These are phyloP conservation scores for Caenorhabditis sp. DNA, from an alignment of 2,888 invertebrate genomes.

Conservation along the genomic window DNA sequence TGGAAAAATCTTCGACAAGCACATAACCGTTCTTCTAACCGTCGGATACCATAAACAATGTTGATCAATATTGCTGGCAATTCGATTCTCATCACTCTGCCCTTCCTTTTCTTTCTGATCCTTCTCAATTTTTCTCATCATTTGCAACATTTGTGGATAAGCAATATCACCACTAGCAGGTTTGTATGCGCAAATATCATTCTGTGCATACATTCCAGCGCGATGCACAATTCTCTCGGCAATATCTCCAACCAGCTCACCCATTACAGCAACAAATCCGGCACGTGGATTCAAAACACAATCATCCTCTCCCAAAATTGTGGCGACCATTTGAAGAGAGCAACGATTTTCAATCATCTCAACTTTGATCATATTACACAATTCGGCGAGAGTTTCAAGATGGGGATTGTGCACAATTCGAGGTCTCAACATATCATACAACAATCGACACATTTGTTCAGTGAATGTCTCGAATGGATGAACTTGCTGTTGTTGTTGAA, in stretches of 20 bases:
- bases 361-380: constrained; percentile 87
- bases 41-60: constrained; percentile 99
- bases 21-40: constrained; percentile 90
- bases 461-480: constrained; percentile 62
- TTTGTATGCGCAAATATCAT: constrained; percentile 82
- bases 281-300: constrained; percentile 59
- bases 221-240: constrained; percentile 92
- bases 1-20: constrained; percentile 87
- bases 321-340: constrained; percentile 40
- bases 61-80: constrained; percentile 83
- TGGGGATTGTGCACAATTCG: constrained; percentile 95
- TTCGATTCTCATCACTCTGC: background rate
- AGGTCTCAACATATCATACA: constrained; percentile 90
- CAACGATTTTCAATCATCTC: constrained; percentile 73
- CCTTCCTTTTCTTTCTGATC: constrained; percentile 36
- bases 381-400: constrained; percentile 93
- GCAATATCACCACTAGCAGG: constrained; percentile 94
- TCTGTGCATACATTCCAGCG: constrained; percentile 81
- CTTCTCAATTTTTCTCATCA: constrained; percentile 82
- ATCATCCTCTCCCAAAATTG: constrained; percentile 41
- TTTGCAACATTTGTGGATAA: constrained; percentile 94
- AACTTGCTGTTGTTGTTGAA: constrained; percentile 26
- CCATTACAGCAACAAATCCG: constrained; percentile 68
- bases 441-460: constrained; percentile 59
- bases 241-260: constrained; percentile 78